These are phyloP conservation scores for Archips crataeganus DNA, from an alignment of 2,888 invertebrate genomes.

Conservation along the genomic window DNA sequence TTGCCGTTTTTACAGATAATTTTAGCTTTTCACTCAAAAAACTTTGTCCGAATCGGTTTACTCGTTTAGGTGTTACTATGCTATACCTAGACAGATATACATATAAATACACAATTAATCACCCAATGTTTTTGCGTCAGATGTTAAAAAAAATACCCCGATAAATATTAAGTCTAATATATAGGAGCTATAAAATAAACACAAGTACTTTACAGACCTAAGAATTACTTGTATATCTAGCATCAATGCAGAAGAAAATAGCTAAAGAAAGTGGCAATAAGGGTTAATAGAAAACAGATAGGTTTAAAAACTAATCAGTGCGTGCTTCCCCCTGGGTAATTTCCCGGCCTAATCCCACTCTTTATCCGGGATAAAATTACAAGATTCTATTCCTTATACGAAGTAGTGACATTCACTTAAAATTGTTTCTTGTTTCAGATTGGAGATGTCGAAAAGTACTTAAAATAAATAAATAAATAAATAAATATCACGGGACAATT, in stretches of 20 bases:
- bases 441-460: background rate
- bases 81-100: too few relatives aligned
- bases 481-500: too few relatives aligned
- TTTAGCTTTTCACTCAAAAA: too few relatives aligned
- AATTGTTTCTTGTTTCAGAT: background rate
- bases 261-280: conserved; percentile 12
- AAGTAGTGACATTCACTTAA: background rate
- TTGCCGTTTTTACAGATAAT: too few relatives aligned
- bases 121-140: too few relatives aligned
- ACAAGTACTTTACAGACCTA: too few relatives aligned
- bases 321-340: conserved; percentile 18
- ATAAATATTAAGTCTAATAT: too few relatives aligned
- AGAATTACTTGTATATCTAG: background rate
- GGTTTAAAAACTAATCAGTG: conserved; percentile 36
- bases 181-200: background rate
- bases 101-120: too few relatives aligned
- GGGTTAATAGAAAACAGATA: conserved; percentile 32
- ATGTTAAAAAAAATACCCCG: too few relatives aligned
- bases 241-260: conserved; percentile 6
- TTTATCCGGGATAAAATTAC: conserved; percentile 14
- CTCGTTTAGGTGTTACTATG: too few relatives aligned
- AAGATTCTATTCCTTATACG: background rate
- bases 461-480: too few relatives aligned
- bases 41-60: too few relatives aligned
- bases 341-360: conserved; percentile 9